Percentiles rank a stretch among this genome's conserved stretches.
Evolutionary conservation across 2,888 invertebrate genomes (phyloP).

Genomic region (Zeuzera pyrina): DNA sequence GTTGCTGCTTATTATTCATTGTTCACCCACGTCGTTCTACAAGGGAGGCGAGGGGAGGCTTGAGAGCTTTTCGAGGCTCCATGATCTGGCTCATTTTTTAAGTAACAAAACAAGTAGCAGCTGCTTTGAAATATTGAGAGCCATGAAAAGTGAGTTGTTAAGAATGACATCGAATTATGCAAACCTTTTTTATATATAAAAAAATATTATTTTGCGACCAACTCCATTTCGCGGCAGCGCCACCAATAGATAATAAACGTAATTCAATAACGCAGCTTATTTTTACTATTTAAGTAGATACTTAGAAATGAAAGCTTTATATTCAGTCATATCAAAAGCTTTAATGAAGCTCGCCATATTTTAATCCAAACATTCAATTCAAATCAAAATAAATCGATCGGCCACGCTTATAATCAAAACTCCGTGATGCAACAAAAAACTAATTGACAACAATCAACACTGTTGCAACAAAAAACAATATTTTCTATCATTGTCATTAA

Average conservation of each 20-base stretch:
- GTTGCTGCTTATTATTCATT: constrained; percentile 67
- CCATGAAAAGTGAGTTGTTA: too few species aligned
- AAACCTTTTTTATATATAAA: too few species aligned
- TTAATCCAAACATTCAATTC: constrained; percentile 65
- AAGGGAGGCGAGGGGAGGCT: constrained; percentile 25
- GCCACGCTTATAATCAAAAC: constrained; percentile 55
- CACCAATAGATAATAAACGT: too few species aligned
- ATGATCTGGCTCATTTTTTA: constrained; percentile 65
- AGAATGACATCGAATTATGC: too few species aligned
- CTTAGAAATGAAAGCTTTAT: not conserved
- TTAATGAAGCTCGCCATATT: not conserved
- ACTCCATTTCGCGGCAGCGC: too few species aligned
- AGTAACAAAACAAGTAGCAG: constrained; percentile 57
- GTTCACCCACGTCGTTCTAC: constrained; percentile 41
- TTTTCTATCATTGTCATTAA: constrained; percentile 70
- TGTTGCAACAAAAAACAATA: constrained; percentile 65
- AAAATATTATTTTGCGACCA: too few species aligned
- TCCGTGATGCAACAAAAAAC: constrained; percentile 54
- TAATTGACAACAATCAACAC: constrained; percentile 70
- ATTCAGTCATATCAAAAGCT: not conserved
- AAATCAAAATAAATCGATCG: constrained; percentile 55
- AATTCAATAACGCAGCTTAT: too few species aligned
- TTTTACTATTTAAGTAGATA: too few species aligned
- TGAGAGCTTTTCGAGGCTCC: constrained; percentile 44
- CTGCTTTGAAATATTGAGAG: constrained; percentile 30